A percentile compares a stretch with the other conserved stretches of the same genome.
Evolutionary conservation across 2,113 vertebrate genomes (phyloP).

Genomic region (Craseonycteris thonglongyai): DNA sequence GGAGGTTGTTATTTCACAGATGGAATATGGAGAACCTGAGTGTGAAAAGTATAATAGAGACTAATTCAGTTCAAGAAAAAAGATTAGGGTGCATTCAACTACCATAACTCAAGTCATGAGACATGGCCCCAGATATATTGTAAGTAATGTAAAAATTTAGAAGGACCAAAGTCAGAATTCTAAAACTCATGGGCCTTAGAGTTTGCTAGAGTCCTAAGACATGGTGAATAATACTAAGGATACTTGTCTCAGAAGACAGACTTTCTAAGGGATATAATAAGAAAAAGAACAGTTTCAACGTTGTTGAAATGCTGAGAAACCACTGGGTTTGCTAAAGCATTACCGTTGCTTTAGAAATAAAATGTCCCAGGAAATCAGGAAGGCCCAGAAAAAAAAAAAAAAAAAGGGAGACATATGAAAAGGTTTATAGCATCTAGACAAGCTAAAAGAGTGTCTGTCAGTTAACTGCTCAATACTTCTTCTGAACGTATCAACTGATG

Average conservation of each 20-base stretch:
- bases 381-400: background rate
- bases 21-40: background rate
- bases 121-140: background rate
- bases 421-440: background rate
- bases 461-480: background rate
- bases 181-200: background rate
- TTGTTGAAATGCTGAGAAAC: background rate
- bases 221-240: background rate
- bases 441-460: background rate
- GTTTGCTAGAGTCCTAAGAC: background rate
- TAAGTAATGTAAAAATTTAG: background rate
- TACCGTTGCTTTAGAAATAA: slow-evolving; percentile 6
- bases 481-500: background rate
- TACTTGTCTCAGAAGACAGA: background rate
- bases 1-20: background rate
- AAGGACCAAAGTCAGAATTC: background rate
- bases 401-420: background rate
- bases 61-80: background rate
- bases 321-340: background rate
- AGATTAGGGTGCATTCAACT: background rate
- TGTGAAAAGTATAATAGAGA: background rate
- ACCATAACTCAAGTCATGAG: background rate
- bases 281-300: background rate
- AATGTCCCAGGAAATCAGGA: background rate
- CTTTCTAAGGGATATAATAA: background rate